Percentiles rank a stretch among this genome's conserved stretches.
Evolutionary conservation across 2,797 vertebrate genomes (phyloP).

Genomic region (Mus caroli): DNA sequence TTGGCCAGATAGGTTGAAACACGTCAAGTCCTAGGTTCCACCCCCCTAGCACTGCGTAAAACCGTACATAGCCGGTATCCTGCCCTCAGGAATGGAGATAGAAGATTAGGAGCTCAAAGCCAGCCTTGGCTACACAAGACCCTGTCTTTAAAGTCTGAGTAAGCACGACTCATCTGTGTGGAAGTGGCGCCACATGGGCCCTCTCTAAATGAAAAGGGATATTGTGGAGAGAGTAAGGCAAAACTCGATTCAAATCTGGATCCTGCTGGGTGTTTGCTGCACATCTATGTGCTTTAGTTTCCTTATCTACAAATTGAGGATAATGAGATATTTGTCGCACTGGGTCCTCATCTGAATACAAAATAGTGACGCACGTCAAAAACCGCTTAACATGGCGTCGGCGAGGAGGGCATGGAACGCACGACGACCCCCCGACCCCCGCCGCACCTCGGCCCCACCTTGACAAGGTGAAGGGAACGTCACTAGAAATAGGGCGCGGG

Average conservation of each 20-base stretch:
- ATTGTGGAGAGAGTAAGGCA: background rate
- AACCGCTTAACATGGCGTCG: background rate
- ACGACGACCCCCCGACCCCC: background rate
- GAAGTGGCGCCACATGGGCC: background rate
- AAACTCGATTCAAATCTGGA: background rate
- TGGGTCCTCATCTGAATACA: background rate
- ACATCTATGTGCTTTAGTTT: background rate
- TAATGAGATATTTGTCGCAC: background rate
- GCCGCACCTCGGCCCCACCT: accelerated
- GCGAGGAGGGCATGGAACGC: accelerated
- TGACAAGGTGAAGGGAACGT: background rate
- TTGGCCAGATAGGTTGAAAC: background rate
- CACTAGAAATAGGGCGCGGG: background rate
- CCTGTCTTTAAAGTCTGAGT: background rate
- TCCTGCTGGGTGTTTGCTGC: background rate
- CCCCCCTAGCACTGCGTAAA: background rate
- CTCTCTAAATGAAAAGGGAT: background rate
- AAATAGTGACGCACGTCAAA: slow-evolving; percentile 12
- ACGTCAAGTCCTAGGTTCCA: too few species aligned
- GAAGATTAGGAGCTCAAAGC: background rate
- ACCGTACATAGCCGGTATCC: background rate
- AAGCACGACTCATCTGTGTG: background rate
- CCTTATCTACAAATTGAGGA: background rate
- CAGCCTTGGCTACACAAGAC: background rate
- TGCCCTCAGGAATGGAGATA: background rate